Conservation (phyloP, 2,113 vertebrate genomes). For the Panthera leo region DNA sequence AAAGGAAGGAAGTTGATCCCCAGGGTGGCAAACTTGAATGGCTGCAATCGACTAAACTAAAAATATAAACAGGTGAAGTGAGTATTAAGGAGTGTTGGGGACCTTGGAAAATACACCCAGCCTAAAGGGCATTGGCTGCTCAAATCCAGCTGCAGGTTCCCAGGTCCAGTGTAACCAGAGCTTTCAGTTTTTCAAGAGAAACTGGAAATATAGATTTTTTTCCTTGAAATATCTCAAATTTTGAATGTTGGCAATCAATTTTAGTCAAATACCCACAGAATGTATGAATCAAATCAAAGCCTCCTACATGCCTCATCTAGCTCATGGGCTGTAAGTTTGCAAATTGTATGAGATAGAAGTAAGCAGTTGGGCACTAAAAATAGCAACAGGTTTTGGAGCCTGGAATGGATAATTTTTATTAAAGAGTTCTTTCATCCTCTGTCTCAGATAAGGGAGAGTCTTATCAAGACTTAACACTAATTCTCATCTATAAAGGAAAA, state of each 20-base stretch:
- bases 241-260: not conserved
- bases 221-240: not conserved
- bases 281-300: not conserved
- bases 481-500: constrained; percentile 8
- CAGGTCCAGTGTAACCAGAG: not conserved
- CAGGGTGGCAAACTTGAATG: not conserved
- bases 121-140: not conserved
- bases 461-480: not conserved
- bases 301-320: not conserved
- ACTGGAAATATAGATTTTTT: not conserved
- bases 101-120: not conserved
- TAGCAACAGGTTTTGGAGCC: not conserved
- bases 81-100: not conserved
- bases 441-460: not conserved
- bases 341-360: not conserved
- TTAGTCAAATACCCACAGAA: not conserved
- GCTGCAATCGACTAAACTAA: not conserved
- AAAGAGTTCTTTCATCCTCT: not conserved
- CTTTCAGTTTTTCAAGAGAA: not conserved
- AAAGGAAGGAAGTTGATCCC: not conserved
- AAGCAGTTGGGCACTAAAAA: not conserved
- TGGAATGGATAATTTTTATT: not conserved
- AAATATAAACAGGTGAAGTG: not conserved
- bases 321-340: not conserved
- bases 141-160: not conserved